Evolutionary conservation across 2,888 invertebrate species (phyloP).

Genomic region (Merodon equestris): DNA sequence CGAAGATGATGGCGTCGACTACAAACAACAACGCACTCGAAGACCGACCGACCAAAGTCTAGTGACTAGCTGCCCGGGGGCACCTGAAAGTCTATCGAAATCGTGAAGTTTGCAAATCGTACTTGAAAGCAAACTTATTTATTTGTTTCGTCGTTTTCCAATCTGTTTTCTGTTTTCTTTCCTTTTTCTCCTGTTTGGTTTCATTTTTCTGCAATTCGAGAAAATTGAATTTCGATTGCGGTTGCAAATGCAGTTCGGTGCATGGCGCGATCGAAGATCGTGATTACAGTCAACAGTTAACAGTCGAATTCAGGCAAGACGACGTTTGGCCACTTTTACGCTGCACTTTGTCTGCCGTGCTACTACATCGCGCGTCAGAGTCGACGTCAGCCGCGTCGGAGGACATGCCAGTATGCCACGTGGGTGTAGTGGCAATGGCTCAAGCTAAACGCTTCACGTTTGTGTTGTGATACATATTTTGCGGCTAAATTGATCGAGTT

Average conservation of each 20-base stretch:
- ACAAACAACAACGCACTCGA: constrained; percentile 49
- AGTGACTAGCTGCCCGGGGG: constrained; percentile 30
- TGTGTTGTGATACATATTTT: constrained; percentile 53
- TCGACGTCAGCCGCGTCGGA: background rate
- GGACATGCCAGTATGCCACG: background rate
- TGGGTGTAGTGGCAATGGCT: constrained; percentile 34
- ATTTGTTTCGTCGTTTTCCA: background rate
- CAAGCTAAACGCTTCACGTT: background rate
- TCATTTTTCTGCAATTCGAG: constrained; percentile 36
- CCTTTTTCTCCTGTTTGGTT: too few species aligned
- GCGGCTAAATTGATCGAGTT: constrained; percentile 47
- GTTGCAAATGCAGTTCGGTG: constrained; percentile 37
- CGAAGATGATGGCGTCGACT: constrained; percentile 4
- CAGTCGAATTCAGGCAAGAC: constrained; percentile 18
- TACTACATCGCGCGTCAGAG: background rate
- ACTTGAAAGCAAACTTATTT: constrained; percentile 33
- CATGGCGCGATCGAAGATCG: constrained; percentile 49
- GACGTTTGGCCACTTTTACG: constrained; percentile 42
- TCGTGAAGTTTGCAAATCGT: constrained; percentile 60
- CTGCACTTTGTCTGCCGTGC: background rate
- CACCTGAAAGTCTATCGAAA: constrained; percentile 44
- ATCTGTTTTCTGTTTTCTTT: too few species aligned
- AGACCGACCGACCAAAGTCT: too few species aligned
- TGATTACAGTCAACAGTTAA: constrained; percentile 33
- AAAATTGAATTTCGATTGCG: constrained; percentile 62